Conservation (phyloP, 2,113 vertebrate species). For the Sigmodon hispidus region DNA sequence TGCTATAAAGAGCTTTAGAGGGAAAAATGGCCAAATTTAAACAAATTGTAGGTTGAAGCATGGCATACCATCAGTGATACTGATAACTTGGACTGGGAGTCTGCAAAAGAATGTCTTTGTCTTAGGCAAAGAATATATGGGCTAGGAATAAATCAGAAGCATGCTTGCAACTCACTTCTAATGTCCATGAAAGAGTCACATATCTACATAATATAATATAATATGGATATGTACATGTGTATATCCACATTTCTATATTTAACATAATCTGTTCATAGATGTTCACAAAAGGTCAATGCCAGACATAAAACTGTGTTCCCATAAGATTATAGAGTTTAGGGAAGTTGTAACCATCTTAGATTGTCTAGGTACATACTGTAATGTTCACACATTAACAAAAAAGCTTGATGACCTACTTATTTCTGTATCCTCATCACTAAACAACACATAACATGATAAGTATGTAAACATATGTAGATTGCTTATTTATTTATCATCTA, state of each 20-base stretch:
- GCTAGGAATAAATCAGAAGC: not conserved
- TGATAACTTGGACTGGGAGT: conserved; percentile 24
- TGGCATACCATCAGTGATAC: not conserved
- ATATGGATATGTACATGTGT: too few species aligned
- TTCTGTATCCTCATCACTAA: not conserved
- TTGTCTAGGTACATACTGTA: not conserved
- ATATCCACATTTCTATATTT: not conserved
- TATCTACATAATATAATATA: not conserved
- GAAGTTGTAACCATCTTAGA: not conserved
- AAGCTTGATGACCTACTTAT: not conserved
- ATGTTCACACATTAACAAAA: not conserved
- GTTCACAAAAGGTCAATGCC: not conserved
- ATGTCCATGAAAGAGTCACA: not conserved
- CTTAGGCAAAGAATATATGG: conserved; percentile 26
- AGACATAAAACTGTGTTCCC: not conserved
- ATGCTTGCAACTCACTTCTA: not conserved
- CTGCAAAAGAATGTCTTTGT: conserved; percentile 5
- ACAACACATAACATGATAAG: not conserved
- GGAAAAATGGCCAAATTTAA: not conserved
- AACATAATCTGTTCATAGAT: not conserved
- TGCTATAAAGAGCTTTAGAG: not conserved
- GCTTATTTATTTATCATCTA: not conserved
- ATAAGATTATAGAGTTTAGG: not conserved
- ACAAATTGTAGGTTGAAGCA: not conserved
- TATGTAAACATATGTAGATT: not conserved